phyloP scores from a whole-genome alignment of 2,888 invertebrate species.

The Eucera pruinosa region DNA sequence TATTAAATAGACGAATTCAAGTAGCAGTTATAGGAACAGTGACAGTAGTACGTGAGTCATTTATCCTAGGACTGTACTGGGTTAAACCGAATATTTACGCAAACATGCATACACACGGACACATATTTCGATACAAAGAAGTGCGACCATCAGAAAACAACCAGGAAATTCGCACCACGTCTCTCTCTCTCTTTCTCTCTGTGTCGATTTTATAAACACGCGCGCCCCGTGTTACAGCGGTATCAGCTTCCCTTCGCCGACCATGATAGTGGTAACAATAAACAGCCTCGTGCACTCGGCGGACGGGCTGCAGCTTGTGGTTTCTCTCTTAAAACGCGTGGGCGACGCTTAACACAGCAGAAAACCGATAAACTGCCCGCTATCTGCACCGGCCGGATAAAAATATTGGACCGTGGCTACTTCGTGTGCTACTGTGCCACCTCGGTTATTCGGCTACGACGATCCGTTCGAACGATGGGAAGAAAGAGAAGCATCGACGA shows the following conservation, averaged over 20 bases:
- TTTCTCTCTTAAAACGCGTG: slow-evolving; percentile 73
- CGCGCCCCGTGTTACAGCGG: slow-evolving; percentile 50
- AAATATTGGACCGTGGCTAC: slow-evolving; percentile 55
- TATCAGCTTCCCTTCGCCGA: slow-evolving; percentile 78
- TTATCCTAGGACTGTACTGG: too few relatives aligned
- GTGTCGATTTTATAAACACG: slow-evolving; percentile 33
- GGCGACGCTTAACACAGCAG: slow-evolving; percentile 80
- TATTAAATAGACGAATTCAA: too few relatives aligned
- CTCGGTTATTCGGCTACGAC: slow-evolving; percentile 25
- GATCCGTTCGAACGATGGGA: neutral
- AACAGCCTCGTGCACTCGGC: slow-evolving; percentile 68
- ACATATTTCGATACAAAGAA: slow-evolving; percentile 9
- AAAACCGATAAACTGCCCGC: slow-evolving; percentile 74
- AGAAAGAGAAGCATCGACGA: neutral
- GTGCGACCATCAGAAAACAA: neutral
- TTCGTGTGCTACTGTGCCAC: slow-evolving; percentile 63
- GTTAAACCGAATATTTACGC: too few relatives aligned
- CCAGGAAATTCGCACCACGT: slow-evolving; percentile 17
- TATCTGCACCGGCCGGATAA: slow-evolving; percentile 74
- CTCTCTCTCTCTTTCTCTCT: neutral
- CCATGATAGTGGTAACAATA: slow-evolving; percentile 79
- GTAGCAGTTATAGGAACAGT: too few relatives aligned
- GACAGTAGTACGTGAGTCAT: too few relatives aligned
- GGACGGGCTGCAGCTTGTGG: slow-evolving; percentile 45
- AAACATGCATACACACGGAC: too few relatives aligned